A percentile compares a stretch with the other conserved stretches of the same genome.
phyloP scores from a whole-genome alignment of 2,888 invertebrate genomes.

The Dilophus febrilis region DNA sequence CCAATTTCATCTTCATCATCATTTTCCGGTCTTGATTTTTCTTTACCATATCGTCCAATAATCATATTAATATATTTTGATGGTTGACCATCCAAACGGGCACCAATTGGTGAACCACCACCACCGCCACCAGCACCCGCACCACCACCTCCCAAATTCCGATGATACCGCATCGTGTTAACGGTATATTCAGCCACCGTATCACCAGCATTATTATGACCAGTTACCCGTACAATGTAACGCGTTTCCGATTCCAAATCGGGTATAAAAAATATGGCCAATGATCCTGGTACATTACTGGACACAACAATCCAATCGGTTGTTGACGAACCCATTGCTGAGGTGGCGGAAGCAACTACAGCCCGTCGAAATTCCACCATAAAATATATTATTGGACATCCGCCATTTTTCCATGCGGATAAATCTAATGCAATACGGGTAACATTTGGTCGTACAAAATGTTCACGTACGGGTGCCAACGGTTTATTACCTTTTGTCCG shows the following conservation, averaged over 20 bases:
- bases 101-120: constrained; percentile 12
- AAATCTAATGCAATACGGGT: constrained; percentile 61
- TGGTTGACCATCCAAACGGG: too few species aligned
- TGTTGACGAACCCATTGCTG: constrained; percentile 18
- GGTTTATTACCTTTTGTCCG: constrained; percentile 58
- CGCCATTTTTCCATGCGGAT: constrained; percentile 63
- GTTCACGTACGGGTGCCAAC: constrained; percentile 48
- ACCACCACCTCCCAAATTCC: constrained; percentile 11
- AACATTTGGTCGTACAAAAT: constrained; percentile 54
- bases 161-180: constrained; percentile 34
- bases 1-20: too few species aligned
- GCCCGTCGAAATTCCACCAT: constrained; percentile 26
- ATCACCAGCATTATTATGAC: constrained; percentile 45
- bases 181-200: constrained; percentile 40
- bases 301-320: constrained; percentile 32
- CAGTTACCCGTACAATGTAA: constrained; percentile 37
- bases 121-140: constrained; percentile 12
- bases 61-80: too few species aligned
- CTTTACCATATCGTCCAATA: too few species aligned
- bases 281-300: constrained; percentile 33
- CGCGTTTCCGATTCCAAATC: constrained; percentile 34
- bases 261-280: constrained; percentile 25
- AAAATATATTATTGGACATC: constrained; percentile 61
- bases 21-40: too few species aligned
- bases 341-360: too few species aligned